Evolutionary conservation across 2,888 invertebrate species (phyloP), one percentile per base, ranked within the genome.

Genomic region (Mactromeris polynyma): DNA sequence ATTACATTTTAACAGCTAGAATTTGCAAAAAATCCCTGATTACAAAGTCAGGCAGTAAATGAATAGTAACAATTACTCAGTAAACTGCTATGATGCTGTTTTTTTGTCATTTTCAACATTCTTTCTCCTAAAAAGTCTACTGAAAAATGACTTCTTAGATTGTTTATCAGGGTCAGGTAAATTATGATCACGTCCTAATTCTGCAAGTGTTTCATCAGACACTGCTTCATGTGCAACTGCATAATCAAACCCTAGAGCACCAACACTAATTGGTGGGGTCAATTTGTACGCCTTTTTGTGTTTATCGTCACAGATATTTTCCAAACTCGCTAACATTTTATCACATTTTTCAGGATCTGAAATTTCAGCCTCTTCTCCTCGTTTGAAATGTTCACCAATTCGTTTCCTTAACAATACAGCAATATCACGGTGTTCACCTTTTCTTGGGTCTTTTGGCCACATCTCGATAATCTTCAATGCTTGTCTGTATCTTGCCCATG

Each of bases 401-500:
- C 86, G 51, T 36, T 77, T 80, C 21, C 91, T 33, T 9, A 91
- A 46, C 51, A 89, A 51, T 0, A 40, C 79, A 14, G 87, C 91
- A 7, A 91, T 42, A 51, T 91, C 91, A 46, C 91, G 81, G 21
- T 38, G 40, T 21, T 89, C 88, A 31, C 85, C 80, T 78, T 91
- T 91, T 4, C 81, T 64, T 3, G 87, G 83, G 46, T 91, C 91
- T 38, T 80, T 81, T 4, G 91, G 91, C 91, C 91, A 91, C 33
- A 46, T 81, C 73, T 91, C 89, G 19, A 85, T 77, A 19, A 91
- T 78, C 11, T 51, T 40, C 31, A 89, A 21, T 14, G 85, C 87
- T 9, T 79, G 73, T 42, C 85, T 85, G 73, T 91, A 91, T 84
- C 91, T 80, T n/a, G 83, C 77, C n/a, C 83, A 83, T 46, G 85